Percentiles rank a stretch among this genome's conserved stretches.
phyloP scores from a whole-genome alignment of 2,113 vertebrate species.

The Galeopterus variegatus region DNA sequence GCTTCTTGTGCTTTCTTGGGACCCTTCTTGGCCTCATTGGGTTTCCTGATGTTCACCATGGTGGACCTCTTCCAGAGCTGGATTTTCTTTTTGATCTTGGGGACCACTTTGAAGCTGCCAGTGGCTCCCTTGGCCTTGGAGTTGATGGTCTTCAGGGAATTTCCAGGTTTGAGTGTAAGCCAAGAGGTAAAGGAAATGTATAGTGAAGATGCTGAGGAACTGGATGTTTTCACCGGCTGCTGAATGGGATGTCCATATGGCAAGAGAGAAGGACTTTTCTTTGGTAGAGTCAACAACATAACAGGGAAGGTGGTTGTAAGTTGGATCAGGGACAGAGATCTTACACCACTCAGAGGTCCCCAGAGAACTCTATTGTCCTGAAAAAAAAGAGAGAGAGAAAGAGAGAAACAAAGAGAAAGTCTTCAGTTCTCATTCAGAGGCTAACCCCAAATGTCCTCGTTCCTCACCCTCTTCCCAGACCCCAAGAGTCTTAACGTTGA shows the following conservation, averaged over 20 bases:
- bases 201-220: background rate
- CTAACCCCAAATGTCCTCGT: background rate
- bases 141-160: slow-evolving; percentile 65
- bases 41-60: background rate
- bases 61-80: background rate
- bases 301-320: background rate
- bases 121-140: slow-evolving; percentile 84
- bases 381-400: background rate
- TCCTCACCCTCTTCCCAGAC: background rate
- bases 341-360: background rate
- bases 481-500: background rate
- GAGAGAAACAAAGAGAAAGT: background rate
- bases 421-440: background rate
- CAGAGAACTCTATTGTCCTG: background rate
- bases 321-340: background rate
- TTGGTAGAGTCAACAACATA: background rate
- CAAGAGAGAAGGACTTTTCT: fast-evolving
- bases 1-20: background rate
- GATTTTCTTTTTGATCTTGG: background rate
- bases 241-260: too few species aligned
- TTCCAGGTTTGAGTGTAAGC: slow-evolving; percentile 3
- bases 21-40: background rate
- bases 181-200: background rate
- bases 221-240: background rate
- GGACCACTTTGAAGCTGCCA: slow-evolving; percentile 87